Percentiles rank a stretch among this genome's conserved stretches.
Conservation (phyloP, 1,140 invertebrate genomes). For the Lucilia sericata region DNA sequence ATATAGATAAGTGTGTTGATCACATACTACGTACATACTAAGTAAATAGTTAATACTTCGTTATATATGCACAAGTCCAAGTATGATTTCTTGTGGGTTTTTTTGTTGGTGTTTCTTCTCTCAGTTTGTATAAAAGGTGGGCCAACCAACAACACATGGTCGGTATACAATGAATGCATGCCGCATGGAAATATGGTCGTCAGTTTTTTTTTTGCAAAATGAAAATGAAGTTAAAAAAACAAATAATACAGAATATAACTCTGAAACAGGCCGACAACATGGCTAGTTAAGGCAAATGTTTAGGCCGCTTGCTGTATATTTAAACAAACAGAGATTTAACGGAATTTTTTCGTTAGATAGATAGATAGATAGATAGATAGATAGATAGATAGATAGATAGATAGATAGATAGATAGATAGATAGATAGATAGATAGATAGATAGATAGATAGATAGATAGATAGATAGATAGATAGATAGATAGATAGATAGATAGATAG, state of each 20-base stretch:
- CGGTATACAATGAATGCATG: conserved; percentile 3
- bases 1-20: background rate
- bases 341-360: no score
- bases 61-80: background rate
- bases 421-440: no score
- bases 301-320: background rate
- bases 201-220: background rate
- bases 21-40: background rate
- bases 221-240: background rate
- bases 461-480: background rate
- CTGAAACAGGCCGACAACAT: conserved; percentile 17
- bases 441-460: no score
- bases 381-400: no score
- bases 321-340: background rate
- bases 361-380: no score
- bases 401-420: no score
- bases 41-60: background rate
- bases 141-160: background rate
- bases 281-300: conserved; percentile 23
- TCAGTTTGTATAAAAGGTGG: conserved; percentile 20
- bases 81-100: background rate
- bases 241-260: background rate
- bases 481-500: no score
- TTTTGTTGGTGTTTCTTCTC: background rate
- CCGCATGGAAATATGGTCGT: conserved; percentile 17